Conservation (phyloP, 2,888 invertebrate genomes). For the Agrotis clavis region DNA sequence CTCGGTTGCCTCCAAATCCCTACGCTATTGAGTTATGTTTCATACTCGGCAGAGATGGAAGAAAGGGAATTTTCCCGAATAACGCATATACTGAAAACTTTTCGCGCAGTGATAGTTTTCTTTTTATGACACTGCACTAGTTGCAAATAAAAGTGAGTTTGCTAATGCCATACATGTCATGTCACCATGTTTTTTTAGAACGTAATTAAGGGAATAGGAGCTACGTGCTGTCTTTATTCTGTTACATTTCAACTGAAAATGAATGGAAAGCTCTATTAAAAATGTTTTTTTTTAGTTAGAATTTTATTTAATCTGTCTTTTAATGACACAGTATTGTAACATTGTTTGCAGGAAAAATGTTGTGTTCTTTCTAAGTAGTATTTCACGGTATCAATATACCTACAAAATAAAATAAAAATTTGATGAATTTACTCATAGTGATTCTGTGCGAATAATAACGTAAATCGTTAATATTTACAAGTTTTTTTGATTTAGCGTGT, state of each 20-base stretch:
- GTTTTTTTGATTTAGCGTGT: not conserved
- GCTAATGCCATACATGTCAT: conserved; percentile 20
- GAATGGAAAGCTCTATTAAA: not conserved
- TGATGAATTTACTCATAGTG: not conserved
- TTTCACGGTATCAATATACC: not conserved
- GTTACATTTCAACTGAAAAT: not conserved
- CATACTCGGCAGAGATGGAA: conserved; percentile 76
- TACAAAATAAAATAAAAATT: not conserved
- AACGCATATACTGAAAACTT: conserved; percentile 67
- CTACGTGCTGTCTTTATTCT: not conserved
- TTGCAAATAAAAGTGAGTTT: conserved; percentile 21
- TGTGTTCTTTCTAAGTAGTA: not conserved
- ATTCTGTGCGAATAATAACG: not conserved
- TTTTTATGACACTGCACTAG: conserved; percentile 28
- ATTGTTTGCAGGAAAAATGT: not conserved
- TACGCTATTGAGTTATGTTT: conserved; percentile 87
- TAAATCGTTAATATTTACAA: not conserved
- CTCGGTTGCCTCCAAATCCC: conserved; percentile 84
- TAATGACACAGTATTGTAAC: not conserved
- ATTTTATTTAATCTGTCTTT: not conserved
- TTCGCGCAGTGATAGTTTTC: conserved; percentile 51
- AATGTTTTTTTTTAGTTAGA: conserved; percentile 7
- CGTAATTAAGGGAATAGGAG: conserved; percentile 25
- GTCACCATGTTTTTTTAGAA: conserved; percentile 16
- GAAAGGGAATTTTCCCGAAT: conserved; percentile 71